These are phyloP conservation scores for Clinocottus analis DNA, from an alignment of 2,113 vertebrate genomes.

Conservation along the genomic window DNA sequence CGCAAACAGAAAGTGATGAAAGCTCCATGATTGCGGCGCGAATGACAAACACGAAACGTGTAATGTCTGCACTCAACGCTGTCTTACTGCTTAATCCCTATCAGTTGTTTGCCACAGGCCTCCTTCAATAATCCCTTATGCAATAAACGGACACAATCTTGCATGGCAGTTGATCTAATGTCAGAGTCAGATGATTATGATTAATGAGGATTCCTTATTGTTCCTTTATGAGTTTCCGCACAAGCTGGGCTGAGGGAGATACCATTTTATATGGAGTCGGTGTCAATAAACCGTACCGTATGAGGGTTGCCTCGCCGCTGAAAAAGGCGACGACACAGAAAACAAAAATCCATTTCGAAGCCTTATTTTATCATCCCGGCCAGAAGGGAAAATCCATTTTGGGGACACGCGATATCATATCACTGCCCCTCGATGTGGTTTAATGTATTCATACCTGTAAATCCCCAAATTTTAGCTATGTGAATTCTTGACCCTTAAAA, in stretches of 20 bases:
- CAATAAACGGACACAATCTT: conserved; percentile 77
- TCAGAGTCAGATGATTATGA: conserved; percentile 77
- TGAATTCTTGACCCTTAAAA: conserved; percentile 50
- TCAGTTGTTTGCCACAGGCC: conserved; percentile 74
- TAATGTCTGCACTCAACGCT: conserved; percentile 55
- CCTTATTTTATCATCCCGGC: conserved; percentile 72
- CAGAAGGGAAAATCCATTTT: conserved; percentile 73
- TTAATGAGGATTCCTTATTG: conserved; percentile 83
- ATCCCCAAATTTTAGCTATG: conserved; percentile 39
- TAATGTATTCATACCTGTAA: conserved; percentile 64
- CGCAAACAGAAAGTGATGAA: conserved; percentile 32
- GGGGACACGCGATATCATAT: conserved; percentile 57
- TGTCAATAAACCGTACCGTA: conserved; percentile 67
- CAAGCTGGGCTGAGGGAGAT: conserved; percentile 73
- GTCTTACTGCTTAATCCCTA: conserved; percentile 65
- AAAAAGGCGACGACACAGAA: conserved; percentile 58
- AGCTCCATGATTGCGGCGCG: conserved; percentile 26
- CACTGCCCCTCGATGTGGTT: conserved; percentile 50
- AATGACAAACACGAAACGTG: conserved; percentile 50
- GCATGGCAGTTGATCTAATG: conserved; percentile 76
- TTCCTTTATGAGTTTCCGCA: conserved; percentile 82
- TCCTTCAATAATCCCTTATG: conserved; percentile 75
- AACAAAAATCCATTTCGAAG: conserved; percentile 72
- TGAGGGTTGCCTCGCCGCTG: conserved; percentile 59
- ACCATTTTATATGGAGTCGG: conserved; percentile 71